A percentile compares a stretch with the other conserved stretches of the same genome.
phyloP scores from a whole-genome alignment of 2,888 invertebrate species.

The Entomobrya proxima region DNA sequence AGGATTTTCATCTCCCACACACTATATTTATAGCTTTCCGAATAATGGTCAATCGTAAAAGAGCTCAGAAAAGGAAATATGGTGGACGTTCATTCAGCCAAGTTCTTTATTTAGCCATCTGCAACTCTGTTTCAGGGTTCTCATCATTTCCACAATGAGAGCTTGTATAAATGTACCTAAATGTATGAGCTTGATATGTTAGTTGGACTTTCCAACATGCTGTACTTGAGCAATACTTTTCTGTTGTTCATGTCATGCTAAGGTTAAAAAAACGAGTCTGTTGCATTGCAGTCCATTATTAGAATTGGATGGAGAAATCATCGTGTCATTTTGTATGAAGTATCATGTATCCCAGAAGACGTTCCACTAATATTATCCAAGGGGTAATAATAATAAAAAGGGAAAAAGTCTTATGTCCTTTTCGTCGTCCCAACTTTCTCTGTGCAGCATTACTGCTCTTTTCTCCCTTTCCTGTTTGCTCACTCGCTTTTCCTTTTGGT shows the following conservation, averaged over 20 bases:
- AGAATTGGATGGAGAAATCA: background rate
- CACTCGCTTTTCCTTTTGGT: background rate
- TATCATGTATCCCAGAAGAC: background rate
- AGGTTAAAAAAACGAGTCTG: too few relatives aligned
- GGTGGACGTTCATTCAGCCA: background rate
- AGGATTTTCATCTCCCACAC: too few relatives aligned
- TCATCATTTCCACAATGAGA: background rate
- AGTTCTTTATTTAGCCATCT: slow-evolving; percentile 24
- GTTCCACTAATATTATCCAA: background rate
- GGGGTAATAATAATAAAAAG: slow-evolving; percentile 10
- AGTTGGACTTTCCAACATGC: too few relatives aligned
- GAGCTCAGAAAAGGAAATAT: too few relatives aligned
- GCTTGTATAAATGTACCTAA: background rate
- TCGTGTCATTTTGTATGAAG: background rate
- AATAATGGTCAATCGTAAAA: too few relatives aligned
- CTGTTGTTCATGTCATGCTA: too few relatives aligned
- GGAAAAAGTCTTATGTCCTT: background rate
- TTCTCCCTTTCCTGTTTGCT: background rate
- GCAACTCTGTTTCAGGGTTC: slow-evolving; percentile 11
- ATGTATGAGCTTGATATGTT: too few relatives aligned
- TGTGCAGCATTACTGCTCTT: background rate
- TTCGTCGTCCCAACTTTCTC: background rate
- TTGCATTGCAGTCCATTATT: slow-evolving; percentile 3
- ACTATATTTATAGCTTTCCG: too few relatives aligned
- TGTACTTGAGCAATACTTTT: too few relatives aligned